phyloP scores from a whole-genome alignment of 2,888 invertebrate genomes.

The Dicycla oo region DNA sequence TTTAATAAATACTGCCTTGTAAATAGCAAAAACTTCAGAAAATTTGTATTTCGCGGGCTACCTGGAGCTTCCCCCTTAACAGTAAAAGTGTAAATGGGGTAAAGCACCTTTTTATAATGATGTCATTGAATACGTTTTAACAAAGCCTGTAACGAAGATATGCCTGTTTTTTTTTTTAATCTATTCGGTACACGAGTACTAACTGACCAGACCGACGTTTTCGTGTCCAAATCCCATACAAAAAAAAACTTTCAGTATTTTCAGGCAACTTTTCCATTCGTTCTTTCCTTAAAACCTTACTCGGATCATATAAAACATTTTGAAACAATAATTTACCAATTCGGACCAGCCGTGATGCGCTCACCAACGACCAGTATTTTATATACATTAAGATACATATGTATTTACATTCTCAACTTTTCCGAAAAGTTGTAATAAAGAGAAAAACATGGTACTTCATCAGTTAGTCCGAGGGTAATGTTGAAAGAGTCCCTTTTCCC shows the following conservation, averaged over 20 bases:
- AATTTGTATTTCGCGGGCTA: too few relatives aligned
- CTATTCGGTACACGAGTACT: too few relatives aligned
- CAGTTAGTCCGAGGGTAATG: conserved; percentile 10
- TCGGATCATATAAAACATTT: not conserved
- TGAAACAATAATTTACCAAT: not conserved
- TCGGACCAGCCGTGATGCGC: not conserved
- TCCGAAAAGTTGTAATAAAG: conserved; percentile 7
- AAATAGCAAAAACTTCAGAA: too few relatives aligned
- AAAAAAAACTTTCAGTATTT: not conserved
- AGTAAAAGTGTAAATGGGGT: not conserved
- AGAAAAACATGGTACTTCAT: conserved; percentile 5
- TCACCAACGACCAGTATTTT: not conserved
- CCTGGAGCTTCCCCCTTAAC: too few relatives aligned
- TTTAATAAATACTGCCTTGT: too few relatives aligned
- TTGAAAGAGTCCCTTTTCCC: conserved; percentile 36
- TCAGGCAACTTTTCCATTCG: not conserved
- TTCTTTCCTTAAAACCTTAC: not conserved
- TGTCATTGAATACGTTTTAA: conserved; percentile 1
- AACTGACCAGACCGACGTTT: not conserved
- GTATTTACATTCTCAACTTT: conserved; percentile 4
- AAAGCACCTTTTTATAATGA: not conserved
- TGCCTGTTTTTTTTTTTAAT: not conserved
- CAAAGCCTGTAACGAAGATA: not conserved
- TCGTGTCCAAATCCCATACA: not conserved
- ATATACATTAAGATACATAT: not conserved